These are phyloP conservation scores for Aegypius monachus DNA, from an alignment of 2,113 vertebrate genomes.

Conservation along the genomic window DNA sequence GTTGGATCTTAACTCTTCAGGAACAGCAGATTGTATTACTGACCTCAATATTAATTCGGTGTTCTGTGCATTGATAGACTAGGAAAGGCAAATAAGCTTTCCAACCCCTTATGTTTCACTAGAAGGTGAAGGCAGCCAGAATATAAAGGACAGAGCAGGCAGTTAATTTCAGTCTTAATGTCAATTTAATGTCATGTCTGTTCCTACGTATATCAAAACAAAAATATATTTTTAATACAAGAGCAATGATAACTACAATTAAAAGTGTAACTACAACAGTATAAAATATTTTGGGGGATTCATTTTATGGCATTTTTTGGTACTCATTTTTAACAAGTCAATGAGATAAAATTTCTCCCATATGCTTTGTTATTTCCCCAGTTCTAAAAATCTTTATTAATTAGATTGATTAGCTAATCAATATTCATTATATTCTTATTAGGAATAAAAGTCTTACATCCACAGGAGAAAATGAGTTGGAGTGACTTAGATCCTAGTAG, in stretches of 20 bases:
- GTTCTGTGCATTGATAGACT: background rate
- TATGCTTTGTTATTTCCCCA: background rate
- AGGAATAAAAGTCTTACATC: background rate
- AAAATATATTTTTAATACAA: background rate
- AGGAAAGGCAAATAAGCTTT: slow-evolving; percentile 9
- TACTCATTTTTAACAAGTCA: background rate
- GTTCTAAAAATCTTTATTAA: background rate
- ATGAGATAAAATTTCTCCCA: background rate
- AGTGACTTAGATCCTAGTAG: background rate
- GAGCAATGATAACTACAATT: background rate
- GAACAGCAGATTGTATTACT: background rate
- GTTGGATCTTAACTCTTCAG: background rate
- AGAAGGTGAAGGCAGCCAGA: background rate
- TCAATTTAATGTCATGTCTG: background rate
- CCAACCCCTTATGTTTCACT: background rate
- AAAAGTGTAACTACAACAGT: background rate
- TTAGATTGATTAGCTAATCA: background rate
- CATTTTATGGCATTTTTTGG: background rate
- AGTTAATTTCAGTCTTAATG: background rate
- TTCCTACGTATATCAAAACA: background rate
- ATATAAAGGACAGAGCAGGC: background rate
- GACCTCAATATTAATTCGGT: background rate
- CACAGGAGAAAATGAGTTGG: background rate
- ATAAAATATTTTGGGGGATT: background rate
- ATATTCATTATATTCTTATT: background rate